Conservation (phyloP, 2,797 vertebrate species). For the Sebastes ruberrimus region DNA sequence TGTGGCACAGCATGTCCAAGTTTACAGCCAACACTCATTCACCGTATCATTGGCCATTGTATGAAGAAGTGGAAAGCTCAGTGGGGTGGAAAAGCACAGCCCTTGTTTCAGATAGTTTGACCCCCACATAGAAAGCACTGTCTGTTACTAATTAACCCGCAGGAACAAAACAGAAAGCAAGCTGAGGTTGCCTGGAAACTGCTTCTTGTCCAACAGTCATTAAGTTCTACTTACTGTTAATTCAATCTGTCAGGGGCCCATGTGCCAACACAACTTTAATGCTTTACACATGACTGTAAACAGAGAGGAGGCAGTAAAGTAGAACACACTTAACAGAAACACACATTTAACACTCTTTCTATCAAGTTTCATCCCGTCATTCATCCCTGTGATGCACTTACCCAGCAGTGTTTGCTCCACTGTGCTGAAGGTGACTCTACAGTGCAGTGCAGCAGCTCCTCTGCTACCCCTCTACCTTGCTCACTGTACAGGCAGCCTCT, state of each 20-base stretch:
- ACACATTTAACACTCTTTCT: background rate
- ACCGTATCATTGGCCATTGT: background rate
- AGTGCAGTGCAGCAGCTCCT: slow-evolving; percentile 54
- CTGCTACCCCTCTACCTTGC: slow-evolving; percentile 36
- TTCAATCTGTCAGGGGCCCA: slow-evolving; percentile 17
- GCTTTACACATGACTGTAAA: slow-evolving; percentile 52
- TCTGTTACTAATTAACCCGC: slow-evolving; percentile 60
- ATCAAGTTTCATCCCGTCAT: background rate
- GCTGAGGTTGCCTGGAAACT: slow-evolving; percentile 31
- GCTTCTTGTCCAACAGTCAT: slow-evolving; percentile 14
- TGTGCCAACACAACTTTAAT: slow-evolving; percentile 43
- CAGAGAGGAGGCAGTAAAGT: background rate
- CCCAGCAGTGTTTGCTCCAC: slow-evolving; percentile 49
- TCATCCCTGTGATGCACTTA: slow-evolving; percentile 54
- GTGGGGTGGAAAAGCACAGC: slow-evolving; percentile 34
- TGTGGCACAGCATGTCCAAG: background rate
- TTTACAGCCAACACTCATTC: slow-evolving; percentile 6
- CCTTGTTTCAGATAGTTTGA: slow-evolving; percentile 12
- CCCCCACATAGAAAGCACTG: slow-evolving; percentile 3
- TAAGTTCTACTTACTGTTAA: slow-evolving; percentile 5
- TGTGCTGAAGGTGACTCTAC: slow-evolving; percentile 68
- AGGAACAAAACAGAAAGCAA: slow-evolving; percentile 40
- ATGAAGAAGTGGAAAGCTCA: slow-evolving; percentile 1
- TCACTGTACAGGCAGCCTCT: slow-evolving; percentile 49
- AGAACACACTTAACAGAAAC: background rate